A percentile compares a stretch with the other conserved stretches of the same genome.
phyloP scores from a whole-genome alignment of 1,140 invertebrate genomes.

The Laupala kohalensis region DNA sequence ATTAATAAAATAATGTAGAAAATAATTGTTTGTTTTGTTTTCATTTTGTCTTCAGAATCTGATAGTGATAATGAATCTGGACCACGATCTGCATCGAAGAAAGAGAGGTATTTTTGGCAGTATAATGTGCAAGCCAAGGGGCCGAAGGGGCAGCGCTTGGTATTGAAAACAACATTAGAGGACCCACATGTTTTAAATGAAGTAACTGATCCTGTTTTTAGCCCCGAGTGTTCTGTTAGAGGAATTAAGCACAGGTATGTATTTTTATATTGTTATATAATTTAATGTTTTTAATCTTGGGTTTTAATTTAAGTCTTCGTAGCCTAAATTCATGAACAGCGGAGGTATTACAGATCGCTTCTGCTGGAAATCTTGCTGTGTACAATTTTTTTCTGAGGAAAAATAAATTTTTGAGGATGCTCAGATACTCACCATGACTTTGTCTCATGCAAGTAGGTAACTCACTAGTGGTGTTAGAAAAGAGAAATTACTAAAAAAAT shows the following conservation, averaged over 20 bases:
- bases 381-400: no score
- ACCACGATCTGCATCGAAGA: slow-evolving; percentile 35
- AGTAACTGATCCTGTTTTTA: slow-evolving; percentile 86
- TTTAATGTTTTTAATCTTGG: not conserved
- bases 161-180: slow-evolving; percentile 65
- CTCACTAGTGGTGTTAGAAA: no score
- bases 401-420: no score
- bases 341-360: no score
- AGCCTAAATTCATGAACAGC: no score
- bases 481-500: no score
- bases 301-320: no score
- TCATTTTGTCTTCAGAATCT: slow-evolving; percentile 37
- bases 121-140: slow-evolving; percentile 98
- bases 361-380: no score
- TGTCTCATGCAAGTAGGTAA: no score
- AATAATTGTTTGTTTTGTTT: not conserved
- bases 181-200: slow-evolving; percentile 87
- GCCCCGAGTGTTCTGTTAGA: slow-evolving; percentile 71
- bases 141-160: slow-evolving; percentile 80
- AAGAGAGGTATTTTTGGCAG: slow-evolving; percentile 92
- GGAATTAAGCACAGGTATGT: slow-evolving; percentile 75
- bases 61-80: slow-evolving; percentile 46
- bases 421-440: no score
- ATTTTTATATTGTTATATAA: not conserved
- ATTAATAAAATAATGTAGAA: no score